Evolutionary conservation across 2,797 vertebrate genomes (phyloP).

Genomic region (Gambusia yucatana): DNA sequence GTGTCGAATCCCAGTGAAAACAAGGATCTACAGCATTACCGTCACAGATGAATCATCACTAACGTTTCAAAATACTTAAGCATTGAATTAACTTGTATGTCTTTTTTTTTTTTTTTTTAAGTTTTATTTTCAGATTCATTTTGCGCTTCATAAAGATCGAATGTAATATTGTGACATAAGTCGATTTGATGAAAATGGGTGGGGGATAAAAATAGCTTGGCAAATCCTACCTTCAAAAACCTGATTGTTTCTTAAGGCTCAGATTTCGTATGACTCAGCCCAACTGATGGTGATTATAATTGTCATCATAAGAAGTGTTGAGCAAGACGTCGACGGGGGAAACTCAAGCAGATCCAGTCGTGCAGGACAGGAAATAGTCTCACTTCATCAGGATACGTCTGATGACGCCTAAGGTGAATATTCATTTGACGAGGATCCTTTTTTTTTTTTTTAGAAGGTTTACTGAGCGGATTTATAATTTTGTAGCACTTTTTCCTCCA

Average conservation of each 20-base stretch:
- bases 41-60: not conserved
- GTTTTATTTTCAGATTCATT: not conserved
- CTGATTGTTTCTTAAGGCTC: constrained; percentile 49
- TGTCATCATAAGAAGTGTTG: constrained; percentile 51
- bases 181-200: constrained; percentile 36
- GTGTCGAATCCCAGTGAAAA: not conserved
- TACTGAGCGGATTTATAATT: constrained; percentile 27
- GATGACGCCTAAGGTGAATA: constrained; percentile 64
- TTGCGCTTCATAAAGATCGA: not conserved
- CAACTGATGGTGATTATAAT: constrained; percentile 40
- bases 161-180: constrained; percentile 51
- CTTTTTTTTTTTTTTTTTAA: too few relatives aligned
- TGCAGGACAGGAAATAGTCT: constrained; percentile 64
- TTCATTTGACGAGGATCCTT: constrained; percentile 38
- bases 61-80: not conserved
- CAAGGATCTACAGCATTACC: not conserved
- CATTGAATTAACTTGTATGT: not conserved
- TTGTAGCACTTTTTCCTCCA: constrained; percentile 23
- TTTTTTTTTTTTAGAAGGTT: constrained; percentile 45
- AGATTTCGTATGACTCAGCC: constrained; percentile 58
- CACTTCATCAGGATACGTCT: constrained; percentile 61
- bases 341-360: constrained; percentile 66
- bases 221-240: constrained; percentile 25
- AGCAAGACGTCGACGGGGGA: constrained; percentile 65
- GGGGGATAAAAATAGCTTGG: constrained; percentile 20